A percentile compares a stretch with the other conserved stretches of the same genome.
Evolutionary conservation across 2,113 vertebrate species (phyloP).

Genomic region (Mustela nigripes): DNA sequence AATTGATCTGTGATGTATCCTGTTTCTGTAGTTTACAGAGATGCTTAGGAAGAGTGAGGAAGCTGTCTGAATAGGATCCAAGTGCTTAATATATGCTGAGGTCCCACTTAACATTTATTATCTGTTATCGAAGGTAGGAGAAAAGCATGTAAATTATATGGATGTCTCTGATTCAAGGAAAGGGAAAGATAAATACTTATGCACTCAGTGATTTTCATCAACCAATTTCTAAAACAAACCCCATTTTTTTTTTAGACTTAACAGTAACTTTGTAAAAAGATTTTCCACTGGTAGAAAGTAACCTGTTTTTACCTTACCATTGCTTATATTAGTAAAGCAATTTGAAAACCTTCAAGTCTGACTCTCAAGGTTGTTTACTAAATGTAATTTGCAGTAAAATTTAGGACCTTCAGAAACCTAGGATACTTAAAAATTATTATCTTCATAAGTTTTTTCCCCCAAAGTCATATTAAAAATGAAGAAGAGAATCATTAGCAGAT

Average conservation of each 20-base stretch:
- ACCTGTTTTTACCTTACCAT: not conserved
- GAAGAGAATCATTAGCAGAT: not conserved
- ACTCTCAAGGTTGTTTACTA: not conserved
- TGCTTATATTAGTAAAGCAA: not conserved
- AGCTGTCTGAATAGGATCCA: slow-evolving; percentile 82
- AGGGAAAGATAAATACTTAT: slow-evolving; percentile 75
- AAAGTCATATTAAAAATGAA: not conserved
- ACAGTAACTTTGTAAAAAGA: slow-evolving; percentile 53
- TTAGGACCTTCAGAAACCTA: not conserved
- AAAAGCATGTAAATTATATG: slow-evolving; percentile 76
- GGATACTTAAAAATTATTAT: not conserved
- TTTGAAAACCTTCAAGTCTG: not conserved
- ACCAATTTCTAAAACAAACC: slow-evolving; percentile 64
- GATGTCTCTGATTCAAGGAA: slow-evolving; percentile 72
- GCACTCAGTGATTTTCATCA: slow-evolving; percentile 79
- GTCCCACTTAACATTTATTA: slow-evolving; percentile 81
- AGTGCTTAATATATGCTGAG: slow-evolving; percentile 79
- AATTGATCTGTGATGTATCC: slow-evolving; percentile 81
- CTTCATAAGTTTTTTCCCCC: not conserved
- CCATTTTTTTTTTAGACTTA: slow-evolving; percentile 71
- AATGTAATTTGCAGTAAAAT: not conserved
- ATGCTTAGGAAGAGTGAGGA: slow-evolving; percentile 73
- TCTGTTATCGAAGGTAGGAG: slow-evolving; percentile 73
- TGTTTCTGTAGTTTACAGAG: slow-evolving; percentile 74
- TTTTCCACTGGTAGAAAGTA: not conserved